These are phyloP conservation scores for Enteromius fasciolatus DNA, from an alignment of 2,797 vertebrate species.

Conservation along the genomic window DNA sequence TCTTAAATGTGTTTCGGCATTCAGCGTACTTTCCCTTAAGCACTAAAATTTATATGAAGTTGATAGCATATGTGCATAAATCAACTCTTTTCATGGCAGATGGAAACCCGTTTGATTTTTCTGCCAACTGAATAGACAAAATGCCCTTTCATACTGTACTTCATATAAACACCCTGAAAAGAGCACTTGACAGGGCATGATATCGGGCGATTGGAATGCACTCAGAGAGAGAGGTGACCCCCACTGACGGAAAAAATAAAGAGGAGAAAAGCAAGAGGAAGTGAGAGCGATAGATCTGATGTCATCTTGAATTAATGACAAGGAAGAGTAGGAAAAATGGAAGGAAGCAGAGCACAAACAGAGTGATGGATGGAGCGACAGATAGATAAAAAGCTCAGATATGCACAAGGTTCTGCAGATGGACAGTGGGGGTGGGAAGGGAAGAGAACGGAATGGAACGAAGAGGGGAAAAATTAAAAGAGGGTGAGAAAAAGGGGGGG, in stretches of 20 bases:
- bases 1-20: background rate
- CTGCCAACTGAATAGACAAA: background rate
- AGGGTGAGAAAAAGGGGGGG: background rate
- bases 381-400: slow-evolving; percentile 56
- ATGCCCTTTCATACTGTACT: background rate
- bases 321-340: slow-evolving; percentile 56
- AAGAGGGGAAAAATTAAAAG: slow-evolving; percentile 39
- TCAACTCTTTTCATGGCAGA: background rate
- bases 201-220: background rate
- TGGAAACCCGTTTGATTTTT: background rate
- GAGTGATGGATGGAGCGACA: slow-evolving; percentile 57
- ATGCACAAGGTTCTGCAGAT: slow-evolving; percentile 50
- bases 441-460: background rate
- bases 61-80: background rate
- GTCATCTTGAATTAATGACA: slow-evolving; percentile 60
- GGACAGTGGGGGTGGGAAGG: slow-evolving; percentile 16
- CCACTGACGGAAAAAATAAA: slow-evolving; percentile 29
- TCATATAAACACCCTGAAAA: background rate
- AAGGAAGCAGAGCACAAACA: slow-evolving; percentile 50
- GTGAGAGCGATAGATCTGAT: slow-evolving; percentile 55
- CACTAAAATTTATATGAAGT: background rate
- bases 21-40: background rate
- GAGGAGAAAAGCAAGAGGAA: slow-evolving; percentile 38
- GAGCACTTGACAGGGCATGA: background rate
- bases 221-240: slow-evolving; percentile 49